Evolutionary conservation across 1,140 invertebrate species (phyloP).

Genomic region (Diorhabda sublineata): DNA sequence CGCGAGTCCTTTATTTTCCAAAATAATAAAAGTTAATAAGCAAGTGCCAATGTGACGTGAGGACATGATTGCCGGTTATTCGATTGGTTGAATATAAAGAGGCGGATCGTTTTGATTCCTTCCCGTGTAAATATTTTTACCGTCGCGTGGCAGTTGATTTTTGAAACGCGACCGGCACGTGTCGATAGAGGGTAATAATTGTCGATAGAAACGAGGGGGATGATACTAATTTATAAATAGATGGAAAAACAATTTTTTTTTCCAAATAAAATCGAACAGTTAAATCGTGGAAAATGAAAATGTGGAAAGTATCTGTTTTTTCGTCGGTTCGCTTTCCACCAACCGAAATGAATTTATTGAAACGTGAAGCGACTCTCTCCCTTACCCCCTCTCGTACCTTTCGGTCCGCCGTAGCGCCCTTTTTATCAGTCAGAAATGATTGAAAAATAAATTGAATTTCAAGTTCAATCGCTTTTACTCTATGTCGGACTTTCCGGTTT

Average conservation of each 20-base stretch:
- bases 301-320: not conserved
- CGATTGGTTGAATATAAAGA: not conserved
- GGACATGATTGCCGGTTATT: not conserved
- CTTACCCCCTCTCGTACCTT: slow-evolving; percentile 8
- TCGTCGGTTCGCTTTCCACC: slow-evolving; percentile 20
- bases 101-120: slow-evolving; percentile 1
- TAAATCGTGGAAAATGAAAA: not conserved
- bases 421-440: slow-evolving; percentile 48
- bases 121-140: not conserved
- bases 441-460: slow-evolving; percentile 51
- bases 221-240: no score
- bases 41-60: not conserved
- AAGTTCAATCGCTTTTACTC: slow-evolving; percentile 39
- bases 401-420: slow-evolving; percentile 35
- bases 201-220: not conserved
- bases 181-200: not conserved
- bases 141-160: not conserved
- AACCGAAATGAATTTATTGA: slow-evolving; percentile 25
- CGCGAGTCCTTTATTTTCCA: no score
- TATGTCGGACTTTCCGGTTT: slow-evolving; percentile 12
- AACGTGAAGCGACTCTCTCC: slow-evolving; percentile 17
- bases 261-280: not conserved
- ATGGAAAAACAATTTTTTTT: not conserved
- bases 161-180: not conserved
- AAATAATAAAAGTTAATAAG: no score